Percentiles rank a stretch among this genome's conserved stretches.
Conservation (phyloP, 2,797 vertebrate genomes). For the Coccyzus lansbergi region DNA sequence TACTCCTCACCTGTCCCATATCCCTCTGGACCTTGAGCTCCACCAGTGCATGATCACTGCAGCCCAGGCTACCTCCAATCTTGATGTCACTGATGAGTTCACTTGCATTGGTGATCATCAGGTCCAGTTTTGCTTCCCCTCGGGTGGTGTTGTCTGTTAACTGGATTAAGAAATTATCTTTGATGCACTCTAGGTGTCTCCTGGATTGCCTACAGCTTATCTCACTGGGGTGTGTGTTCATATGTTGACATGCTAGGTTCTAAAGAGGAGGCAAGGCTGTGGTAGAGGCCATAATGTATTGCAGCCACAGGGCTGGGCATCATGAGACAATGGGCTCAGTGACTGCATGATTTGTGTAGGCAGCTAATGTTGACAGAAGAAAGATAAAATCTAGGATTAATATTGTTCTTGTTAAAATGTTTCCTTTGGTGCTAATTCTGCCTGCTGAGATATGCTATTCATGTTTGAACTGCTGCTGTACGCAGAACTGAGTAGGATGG, state of each 20-base stretch:
- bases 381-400: constrained; percentile 40
- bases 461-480: neutral
- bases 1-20: too few species aligned
- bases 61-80: too few species aligned
- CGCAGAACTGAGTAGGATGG: neutral
- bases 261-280: neutral
- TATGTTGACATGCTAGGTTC: accelerated
- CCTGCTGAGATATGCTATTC: neutral
- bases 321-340: neutral
- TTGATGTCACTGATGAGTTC: too few species aligned
- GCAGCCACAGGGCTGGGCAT: neutral
- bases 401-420: neutral
- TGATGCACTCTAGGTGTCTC: too few species aligned
- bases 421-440: constrained; percentile 28
- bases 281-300: neutral
- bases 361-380: neutral
- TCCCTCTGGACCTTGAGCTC: too few species aligned
- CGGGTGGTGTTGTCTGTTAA: too few species aligned
- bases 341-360: neutral
- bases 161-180: too few species aligned
- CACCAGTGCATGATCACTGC: too few species aligned
- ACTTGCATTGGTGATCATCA: too few species aligned
- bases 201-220: neutral
- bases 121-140: too few species aligned
- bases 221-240: neutral